These are phyloP conservation scores for Leucoma salicis DNA, from an alignment of 2,888 invertebrate genomes.

Conservation along the genomic window DNA sequence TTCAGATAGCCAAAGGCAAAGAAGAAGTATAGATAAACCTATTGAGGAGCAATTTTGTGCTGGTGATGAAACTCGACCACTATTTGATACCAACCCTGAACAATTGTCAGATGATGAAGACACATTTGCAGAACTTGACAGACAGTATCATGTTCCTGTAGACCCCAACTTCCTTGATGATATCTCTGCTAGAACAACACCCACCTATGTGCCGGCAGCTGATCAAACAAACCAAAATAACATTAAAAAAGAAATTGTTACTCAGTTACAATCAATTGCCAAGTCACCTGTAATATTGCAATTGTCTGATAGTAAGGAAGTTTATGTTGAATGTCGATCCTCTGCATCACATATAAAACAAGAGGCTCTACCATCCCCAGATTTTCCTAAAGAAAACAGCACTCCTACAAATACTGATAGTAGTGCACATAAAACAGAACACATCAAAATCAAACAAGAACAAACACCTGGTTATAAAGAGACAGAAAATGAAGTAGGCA, in stretches of 20 bases:
- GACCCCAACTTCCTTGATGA: conserved; percentile 69
- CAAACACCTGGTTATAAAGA: conserved; percentile 31
- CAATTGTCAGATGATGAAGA: conserved; percentile 67
- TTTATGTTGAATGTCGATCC: not conserved
- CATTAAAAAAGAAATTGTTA: conserved; percentile 43
- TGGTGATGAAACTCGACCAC: conserved; percentile 38
- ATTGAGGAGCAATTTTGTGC: conserved; percentile 28
- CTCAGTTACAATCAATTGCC: conserved; percentile 38
- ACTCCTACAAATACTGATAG: conserved; percentile 15
- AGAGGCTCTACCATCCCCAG: conserved; percentile 15
- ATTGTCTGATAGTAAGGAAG: conserved; percentile 7
- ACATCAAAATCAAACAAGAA: conserved; percentile 27
- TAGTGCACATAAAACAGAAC: conserved; percentile 11
- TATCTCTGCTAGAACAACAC: conserved; percentile 22
- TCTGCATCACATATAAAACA: conserved; percentile 17
- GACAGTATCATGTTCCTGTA: conserved; percentile 75
- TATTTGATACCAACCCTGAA: conserved; percentile 56
- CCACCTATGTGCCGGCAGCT: conserved; percentile 4
- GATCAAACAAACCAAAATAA: conserved; percentile 1
- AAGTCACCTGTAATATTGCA: conserved; percentile 39
- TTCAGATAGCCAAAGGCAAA: conserved; percentile 30
- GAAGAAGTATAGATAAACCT: conserved; percentile 39
- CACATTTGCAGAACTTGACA: conserved; percentile 72
- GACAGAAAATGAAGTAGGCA: conserved; percentile 25
- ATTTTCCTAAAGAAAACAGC: conserved; percentile 19